Percentiles rank a stretch among this genome's conserved stretches.
Evolutionary conservation across 92 coral and sea anemone species (phyloP).

Genomic region (Siderastrea radians): DNA sequence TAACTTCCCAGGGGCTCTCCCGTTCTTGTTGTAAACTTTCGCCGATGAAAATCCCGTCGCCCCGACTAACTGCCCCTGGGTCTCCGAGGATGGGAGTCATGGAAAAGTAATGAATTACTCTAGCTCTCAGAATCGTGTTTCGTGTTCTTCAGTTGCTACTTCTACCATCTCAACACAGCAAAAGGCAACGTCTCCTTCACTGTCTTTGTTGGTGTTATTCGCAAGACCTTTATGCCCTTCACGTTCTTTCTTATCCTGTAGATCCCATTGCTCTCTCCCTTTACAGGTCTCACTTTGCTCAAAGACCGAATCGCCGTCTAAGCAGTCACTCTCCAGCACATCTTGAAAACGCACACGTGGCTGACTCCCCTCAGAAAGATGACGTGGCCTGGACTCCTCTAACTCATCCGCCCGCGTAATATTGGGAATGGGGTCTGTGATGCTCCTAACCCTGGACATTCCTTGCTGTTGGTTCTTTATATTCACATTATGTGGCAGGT

Average conservation of each 20-base stretch:
- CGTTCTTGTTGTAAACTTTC: no score
- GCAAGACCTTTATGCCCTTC: neutral
- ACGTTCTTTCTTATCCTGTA: neutral
- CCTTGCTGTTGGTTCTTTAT: neutral
- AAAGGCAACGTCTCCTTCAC: neutral
- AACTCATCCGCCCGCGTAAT: neutral
- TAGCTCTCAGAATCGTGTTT: no score
- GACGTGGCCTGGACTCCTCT: neutral
- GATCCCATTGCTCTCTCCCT: neutral
- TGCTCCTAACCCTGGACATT: neutral
- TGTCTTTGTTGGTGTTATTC: neutral
- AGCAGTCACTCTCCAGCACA: neutral
- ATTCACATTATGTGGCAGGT: neutral
- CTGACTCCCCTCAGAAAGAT: neutral
- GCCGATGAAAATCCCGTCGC: no score
- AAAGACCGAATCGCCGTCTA: neutral
- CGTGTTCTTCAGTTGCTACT: neutral
- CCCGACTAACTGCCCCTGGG: no score
- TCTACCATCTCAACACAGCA: neutral
- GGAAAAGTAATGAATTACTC: no score
- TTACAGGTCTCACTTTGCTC: no score
- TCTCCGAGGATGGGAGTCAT: no score
- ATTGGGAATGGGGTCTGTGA: neutral
- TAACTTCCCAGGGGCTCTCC: no score
- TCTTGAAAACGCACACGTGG: neutral